Conservation (phyloP, 37 sponge, comb jelly and placozoan species). For the Axinella damicornis region DNA sequence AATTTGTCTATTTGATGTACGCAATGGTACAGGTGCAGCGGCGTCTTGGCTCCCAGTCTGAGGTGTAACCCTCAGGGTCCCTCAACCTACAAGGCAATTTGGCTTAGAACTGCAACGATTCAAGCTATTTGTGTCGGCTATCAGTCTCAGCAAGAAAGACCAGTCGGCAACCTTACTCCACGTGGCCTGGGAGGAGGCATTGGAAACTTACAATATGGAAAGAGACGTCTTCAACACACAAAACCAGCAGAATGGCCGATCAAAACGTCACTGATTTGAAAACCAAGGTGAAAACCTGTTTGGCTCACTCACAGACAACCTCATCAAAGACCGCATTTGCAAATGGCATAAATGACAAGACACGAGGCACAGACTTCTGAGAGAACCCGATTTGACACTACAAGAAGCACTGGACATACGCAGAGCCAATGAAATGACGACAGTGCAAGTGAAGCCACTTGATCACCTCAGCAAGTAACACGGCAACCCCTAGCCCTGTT, state of each 20-base stretch:
- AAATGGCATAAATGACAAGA: no score
- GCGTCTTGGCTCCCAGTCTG: no score
- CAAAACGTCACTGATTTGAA: conserved; percentile 30
- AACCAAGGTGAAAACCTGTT: conserved; percentile 32
- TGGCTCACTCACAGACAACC: conserved; percentile 31
- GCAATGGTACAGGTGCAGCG: no score
- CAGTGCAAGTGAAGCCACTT: conserved; percentile 32
- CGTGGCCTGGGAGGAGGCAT: conserved; percentile 21
- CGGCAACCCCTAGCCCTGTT: no score
- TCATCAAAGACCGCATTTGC: conserved; percentile 36
- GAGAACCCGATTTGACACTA: conserved; percentile 17
- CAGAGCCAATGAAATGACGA: conserved; percentile 23
- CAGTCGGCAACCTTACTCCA: conserved; percentile 16
- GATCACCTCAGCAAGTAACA: not conserved
- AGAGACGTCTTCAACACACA: conserved; percentile 54
- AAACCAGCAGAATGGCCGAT: conserved; percentile 36
- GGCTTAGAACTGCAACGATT: no score
- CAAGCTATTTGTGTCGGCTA: not conserved
- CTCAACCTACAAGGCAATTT: no score
- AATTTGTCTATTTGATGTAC: no score
- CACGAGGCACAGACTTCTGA: conserved; percentile 27
- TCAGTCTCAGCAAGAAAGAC: not conserved
- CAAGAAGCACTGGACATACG: conserved; percentile 41
- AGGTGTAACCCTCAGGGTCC: no score
- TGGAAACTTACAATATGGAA: conserved; percentile 48